phyloP scores from a whole-genome alignment of 2,888 invertebrate species.

The Hirtodrosophila histrioides region DNA sequence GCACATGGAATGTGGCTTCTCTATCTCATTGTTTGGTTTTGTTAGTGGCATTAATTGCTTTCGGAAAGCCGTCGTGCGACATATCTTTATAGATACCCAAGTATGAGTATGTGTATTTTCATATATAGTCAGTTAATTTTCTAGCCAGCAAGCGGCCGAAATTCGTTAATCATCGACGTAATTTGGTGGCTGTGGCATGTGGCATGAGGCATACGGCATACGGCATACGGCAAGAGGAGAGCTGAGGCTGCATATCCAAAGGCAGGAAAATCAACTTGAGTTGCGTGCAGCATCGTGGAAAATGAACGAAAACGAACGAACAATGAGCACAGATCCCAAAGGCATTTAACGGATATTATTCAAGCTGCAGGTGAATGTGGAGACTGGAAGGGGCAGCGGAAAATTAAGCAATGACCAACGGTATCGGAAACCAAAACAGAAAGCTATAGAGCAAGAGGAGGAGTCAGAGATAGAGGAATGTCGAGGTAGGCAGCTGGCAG shows the following conservation, averaged over 20 bases:
- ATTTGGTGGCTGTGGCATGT: constrained; percentile 30
- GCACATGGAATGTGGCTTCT: no score
- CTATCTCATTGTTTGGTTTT: background rate
- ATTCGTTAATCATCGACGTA: constrained; percentile 39
- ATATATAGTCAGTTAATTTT: constrained; percentile 1
- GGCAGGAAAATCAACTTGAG: constrained; percentile 29
- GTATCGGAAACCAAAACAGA: constrained; percentile 25
- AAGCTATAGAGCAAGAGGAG: background rate
- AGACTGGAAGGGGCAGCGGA: background rate
- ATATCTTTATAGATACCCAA: constrained; percentile 4
- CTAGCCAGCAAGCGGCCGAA: constrained; percentile 1
- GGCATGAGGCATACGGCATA: constrained; percentile 14
- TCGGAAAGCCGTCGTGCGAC: constrained; percentile 11
- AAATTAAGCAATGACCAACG: constrained; percentile 20
- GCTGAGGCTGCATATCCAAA: constrained; percentile 31
- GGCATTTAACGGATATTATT: constrained; percentile 46
- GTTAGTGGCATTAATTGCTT: constrained; percentile 16
- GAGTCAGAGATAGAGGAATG: background rate
- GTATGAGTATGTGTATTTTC: background rate
- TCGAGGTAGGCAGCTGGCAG: background rate
- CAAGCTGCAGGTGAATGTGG: constrained; percentile 29
- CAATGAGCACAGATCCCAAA: constrained; percentile 36
- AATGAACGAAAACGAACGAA: constrained; percentile 21
- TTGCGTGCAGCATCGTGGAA: constrained; percentile 36
- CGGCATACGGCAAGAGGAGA: background rate